phyloP scores from a whole-genome alignment of 2,888 invertebrate genomes.

The Lepidochitona cinerea region DNA sequence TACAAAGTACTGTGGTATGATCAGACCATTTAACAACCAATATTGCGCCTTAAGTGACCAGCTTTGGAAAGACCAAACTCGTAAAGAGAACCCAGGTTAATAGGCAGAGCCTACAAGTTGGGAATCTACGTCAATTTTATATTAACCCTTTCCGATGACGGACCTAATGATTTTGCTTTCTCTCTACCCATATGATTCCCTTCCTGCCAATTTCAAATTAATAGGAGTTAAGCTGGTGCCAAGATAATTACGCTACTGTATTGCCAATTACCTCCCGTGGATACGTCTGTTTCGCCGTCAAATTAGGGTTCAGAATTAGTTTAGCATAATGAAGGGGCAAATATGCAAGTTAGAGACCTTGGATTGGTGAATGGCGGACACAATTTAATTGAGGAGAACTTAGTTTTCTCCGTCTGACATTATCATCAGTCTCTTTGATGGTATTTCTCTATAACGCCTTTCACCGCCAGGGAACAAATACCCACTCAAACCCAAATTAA shows the following conservation, averaged over 20 bases:
- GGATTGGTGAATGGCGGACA: background rate
- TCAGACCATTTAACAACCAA: background rate
- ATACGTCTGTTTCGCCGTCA: slow-evolving; percentile 1
- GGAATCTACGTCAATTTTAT: slow-evolving; percentile 6
- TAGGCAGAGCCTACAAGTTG: background rate
- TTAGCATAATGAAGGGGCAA: slow-evolving; percentile 9
- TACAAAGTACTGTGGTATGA: background rate
- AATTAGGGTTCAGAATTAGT: background rate
- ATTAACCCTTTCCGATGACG: slow-evolving; percentile 3
- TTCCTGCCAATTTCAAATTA: slow-evolving; percentile 6
- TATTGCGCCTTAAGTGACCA: too few relatives aligned
- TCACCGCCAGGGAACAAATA: background rate
- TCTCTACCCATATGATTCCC: slow-evolving; percentile 6
- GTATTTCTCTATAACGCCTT: background rate
- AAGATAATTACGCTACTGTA: slow-evolving; percentile 3
- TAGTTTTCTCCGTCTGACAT: background rate
- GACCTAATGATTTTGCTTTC: slow-evolving; percentile 7
- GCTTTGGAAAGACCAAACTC: background rate
- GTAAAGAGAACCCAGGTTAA: background rate
- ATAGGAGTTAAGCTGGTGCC: slow-evolving; percentile 7
- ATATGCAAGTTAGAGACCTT: slow-evolving; percentile 8
- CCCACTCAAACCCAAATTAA: background rate
- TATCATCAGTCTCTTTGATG: slow-evolving; percentile 6
- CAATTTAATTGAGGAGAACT: slow-evolving; percentile 1
- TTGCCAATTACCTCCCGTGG: slow-evolving; percentile 5